Evolutionary conservation across 53 echinoderm and acorn worm species (phyloP), one percentile per base, ranked within the genome.

Genomic region (Zoroaster sp.): DNA sequence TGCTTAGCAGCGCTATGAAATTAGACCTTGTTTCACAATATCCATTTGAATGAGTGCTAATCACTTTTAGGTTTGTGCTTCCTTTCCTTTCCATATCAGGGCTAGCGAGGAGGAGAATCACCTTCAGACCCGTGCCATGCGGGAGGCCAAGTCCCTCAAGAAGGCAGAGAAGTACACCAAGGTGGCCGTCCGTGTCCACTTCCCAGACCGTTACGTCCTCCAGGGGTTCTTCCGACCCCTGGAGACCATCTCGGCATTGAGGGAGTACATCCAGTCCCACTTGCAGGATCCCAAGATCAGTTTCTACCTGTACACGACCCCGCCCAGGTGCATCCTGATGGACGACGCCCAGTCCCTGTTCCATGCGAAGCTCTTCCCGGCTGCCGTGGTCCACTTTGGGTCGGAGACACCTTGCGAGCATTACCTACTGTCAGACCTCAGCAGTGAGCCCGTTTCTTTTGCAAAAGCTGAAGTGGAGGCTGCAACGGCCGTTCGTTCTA

Each of bases 191-290:
- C 79, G 96, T 4, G 51, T 96, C 40, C 92, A 94, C 53, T 96
- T 96, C 80, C 94, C 96, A 35, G 94, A 94, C 73, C 79, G 89
- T 3, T 21, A 90, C 41, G 75, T 96, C 37, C 79, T 96, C 11
- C 96, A 96, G 71, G 96, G 96, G n/a, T 91, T 96, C 88, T 96
- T 96, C 82, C 73, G 86, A 30, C 94, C 96, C 33, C 86, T 89
- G 18, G 96, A 96, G 77, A 80, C 83, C 51, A 77, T 94, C 92
- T 88, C 55, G 67, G 32, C 74, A 12, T 40, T 87, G 28, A 43
- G 54, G 37, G 74, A 53, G 31, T 69, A 72, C 55, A 39, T 90
- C 46, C 36, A 10, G 21, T 30, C 9, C 39, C 72, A 90, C 40
- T 49, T 83, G 17, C 49, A 77, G 39, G 75, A 89, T 15, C 69